Evolutionary conservation across 2,888 invertebrate species (phyloP).

Genomic region (Pachymerium ferrugineum): DNA sequence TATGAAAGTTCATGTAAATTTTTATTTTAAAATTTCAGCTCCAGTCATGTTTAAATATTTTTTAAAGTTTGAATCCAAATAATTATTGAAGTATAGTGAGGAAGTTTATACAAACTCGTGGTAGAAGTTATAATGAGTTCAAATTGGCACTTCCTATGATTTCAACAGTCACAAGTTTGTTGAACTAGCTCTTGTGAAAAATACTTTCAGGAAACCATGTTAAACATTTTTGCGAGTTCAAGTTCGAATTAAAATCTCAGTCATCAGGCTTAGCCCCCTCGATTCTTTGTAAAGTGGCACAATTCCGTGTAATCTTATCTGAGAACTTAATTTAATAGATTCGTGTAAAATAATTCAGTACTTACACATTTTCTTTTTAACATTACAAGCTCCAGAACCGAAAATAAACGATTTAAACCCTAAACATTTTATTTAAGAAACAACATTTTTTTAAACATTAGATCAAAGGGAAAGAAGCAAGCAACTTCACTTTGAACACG

Average conservation of each 20-base stretch:
- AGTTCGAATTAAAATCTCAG: not conserved
- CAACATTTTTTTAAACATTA: no score
- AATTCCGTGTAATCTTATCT: no score
- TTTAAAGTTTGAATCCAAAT: not conserved
- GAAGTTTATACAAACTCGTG: slow-evolving; percentile 5
- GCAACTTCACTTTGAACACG: no score
- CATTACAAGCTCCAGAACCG: no score
- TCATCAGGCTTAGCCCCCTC: not conserved
- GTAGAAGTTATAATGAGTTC: slow-evolving; percentile 1
- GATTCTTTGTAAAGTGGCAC: not conserved
- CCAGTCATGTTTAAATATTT: not conserved
- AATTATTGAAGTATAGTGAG: not conserved
- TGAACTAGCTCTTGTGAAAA: not conserved
- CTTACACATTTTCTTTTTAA: no score
- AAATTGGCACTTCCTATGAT: slow-evolving; percentile 15
- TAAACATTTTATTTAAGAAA: no score
- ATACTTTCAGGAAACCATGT: not conserved
- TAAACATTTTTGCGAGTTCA: not conserved
- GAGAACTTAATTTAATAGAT: no score
- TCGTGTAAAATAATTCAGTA: no score
- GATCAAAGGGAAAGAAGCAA: no score
- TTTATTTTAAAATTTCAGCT: slow-evolving; percentile 31
- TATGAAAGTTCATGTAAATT: slow-evolving; percentile 52
- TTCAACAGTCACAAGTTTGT: slow-evolving; percentile 13
- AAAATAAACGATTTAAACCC: no score